Percentiles rank a stretch among this genome's conserved stretches.
Conservation (phyloP, 2,797 vertebrate genomes). For the Momotus momota region DNA sequence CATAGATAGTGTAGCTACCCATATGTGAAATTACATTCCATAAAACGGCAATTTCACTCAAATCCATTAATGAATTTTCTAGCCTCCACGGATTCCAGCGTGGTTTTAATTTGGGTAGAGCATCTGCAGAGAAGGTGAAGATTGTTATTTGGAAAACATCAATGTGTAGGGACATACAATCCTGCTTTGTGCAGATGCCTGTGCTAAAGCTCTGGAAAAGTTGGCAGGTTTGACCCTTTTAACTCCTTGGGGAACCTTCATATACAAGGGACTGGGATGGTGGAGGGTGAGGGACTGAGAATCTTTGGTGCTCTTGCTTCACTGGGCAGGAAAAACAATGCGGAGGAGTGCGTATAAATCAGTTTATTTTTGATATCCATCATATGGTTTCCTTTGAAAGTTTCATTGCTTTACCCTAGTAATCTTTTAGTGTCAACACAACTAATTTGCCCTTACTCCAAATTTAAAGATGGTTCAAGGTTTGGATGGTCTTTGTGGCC, state of each 20-base stretch:
- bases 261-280: fast-evolving
- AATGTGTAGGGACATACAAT: not conserved
- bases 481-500: not conserved
- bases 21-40: slow-evolving; percentile 77
- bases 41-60: slow-evolving; percentile 70
- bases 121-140: slow-evolving; percentile 34
- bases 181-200: not conserved
- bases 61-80: slow-evolving; percentile 66
- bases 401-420: not conserved
- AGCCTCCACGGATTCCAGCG: slow-evolving; percentile 28
- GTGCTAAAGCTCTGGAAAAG: not conserved
- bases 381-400: not conserved
- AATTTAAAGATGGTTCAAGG: not conserved
- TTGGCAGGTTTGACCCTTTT: not conserved
- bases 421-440: not conserved
- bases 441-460: not conserved
- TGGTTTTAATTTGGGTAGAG: slow-evolving; percentile 61
- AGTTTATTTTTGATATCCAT: not conserved
- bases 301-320: not conserved
- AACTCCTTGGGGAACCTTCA: not conserved
- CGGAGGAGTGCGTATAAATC: not conserved
- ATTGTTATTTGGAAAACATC: slow-evolving; percentile 9
- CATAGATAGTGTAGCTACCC: slow-evolving; percentile 49
- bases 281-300: not conserved
- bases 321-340: not conserved